These are phyloP conservation scores for Cephus cinctus DNA, from an alignment of 1,140 invertebrate species.

Conservation along the genomic window DNA sequence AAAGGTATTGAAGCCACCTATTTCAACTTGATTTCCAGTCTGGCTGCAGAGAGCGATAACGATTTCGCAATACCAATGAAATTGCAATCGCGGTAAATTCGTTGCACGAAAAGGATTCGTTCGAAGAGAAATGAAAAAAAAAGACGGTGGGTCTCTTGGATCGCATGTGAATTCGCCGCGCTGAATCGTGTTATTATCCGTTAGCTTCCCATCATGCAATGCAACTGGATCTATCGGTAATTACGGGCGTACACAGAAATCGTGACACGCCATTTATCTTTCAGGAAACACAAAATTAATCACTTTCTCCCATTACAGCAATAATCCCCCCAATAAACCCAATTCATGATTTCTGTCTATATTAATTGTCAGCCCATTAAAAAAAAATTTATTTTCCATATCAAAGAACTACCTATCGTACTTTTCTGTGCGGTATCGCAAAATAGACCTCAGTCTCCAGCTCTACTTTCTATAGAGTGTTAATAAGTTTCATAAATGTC, in stretches of 20 bases:
- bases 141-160: neutral
- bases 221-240: neutral
- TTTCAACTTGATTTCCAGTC: too few relatives aligned
- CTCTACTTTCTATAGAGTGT: neutral
- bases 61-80: too few relatives aligned
- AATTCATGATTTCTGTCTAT: too few relatives aligned
- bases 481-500: constrained; percentile 8
- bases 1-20: too few relatives aligned
- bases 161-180: constrained; percentile 3
- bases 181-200: constrained; percentile 1
- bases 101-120: neutral
- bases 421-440: too few relatives aligned
- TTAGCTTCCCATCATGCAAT: neutral
- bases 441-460: neutral
- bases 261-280: neutral
- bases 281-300: neutral
- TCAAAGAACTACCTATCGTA: neutral
- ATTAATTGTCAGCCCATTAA: neutral
- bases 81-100: neutral
- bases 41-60: too few relatives aligned
- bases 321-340: too few relatives aligned
- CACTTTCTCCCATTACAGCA: constrained; percentile 3
- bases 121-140: neutral
- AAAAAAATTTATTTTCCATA: neutral
- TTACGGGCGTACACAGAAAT: neutral